Base-by-base conservation (phyloP, 2,888 invertebrate species). In the Arenicola marina region DNA sequence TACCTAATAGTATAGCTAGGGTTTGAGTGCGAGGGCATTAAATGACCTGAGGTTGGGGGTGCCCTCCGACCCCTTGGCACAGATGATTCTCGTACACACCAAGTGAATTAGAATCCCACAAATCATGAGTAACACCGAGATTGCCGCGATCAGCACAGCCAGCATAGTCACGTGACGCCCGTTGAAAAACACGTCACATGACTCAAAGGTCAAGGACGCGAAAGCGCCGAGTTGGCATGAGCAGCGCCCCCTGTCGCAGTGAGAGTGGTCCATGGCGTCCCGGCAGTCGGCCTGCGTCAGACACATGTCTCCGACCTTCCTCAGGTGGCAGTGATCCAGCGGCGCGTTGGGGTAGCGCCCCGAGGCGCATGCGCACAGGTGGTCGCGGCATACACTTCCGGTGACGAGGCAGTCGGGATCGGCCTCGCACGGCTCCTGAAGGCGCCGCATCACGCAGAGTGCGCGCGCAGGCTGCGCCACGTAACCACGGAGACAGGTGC, bases 401-500 rank as follows among this genome's bases (percentile, higher is more conserved):
- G 24, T 48, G n/a, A 48, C 48, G 11, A 24, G 48, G 24, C 48
- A 48, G 26, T 48, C 48, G 11, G 48, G 48, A 24, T 48, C 48
- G 24, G 7, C 48, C 48, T n/a, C 18, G 26, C 48, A 48, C 48
- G 26, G n/a, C 31, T 53, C 53, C 31, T 24, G 31, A 11, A 53
- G 7, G 7, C 29, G 7, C 32, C 29, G 7, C 33, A 31, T 32
- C 7, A 15, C 24, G 32, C 53, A 53, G 31, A 15, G 11, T 7
- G 7, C 11, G 29, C 11, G 29, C 4, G 28, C 53, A 7, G 21
- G 26, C 7, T 53, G 11, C 7, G 11, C 11, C 31, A 7, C 28
- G 56, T 64, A 69, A 4, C 68, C 72, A 24, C 57, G 51, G 3
- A 18, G 26, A 57, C 72, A 72, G 2, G 31, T 31, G 54, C 72